These are phyloP conservation scores for Volucella inanis DNA, from an alignment of 2,888 invertebrate genomes.

Conservation along the genomic window DNA sequence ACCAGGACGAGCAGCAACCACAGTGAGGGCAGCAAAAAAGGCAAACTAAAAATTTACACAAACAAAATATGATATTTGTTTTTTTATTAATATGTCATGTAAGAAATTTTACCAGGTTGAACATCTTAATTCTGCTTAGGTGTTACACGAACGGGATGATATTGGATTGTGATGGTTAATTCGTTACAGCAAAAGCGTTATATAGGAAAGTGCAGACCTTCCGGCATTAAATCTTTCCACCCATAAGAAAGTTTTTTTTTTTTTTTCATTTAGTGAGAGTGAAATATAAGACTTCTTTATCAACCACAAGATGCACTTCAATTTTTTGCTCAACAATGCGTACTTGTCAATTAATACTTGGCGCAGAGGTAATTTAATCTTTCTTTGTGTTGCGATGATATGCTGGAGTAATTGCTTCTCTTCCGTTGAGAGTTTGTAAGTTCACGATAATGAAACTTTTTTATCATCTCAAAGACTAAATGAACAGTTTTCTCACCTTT, in stretches of 20 bases:
- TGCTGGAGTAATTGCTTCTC: neutral
- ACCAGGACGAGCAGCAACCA: constrained; percentile 50
- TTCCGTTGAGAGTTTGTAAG: too few species aligned
- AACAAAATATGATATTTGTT: neutral
- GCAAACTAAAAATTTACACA: constrained; percentile 11
- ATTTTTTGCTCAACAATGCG: neutral
- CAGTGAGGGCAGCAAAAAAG: constrained; percentile 23
- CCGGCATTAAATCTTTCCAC: constrained; percentile 19
- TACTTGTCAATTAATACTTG: neutral
- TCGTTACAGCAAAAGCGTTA: constrained; percentile 5
- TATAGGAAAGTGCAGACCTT: constrained; percentile 22
- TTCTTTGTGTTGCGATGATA: neutral
- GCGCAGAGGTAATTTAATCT: constrained; percentile 24
- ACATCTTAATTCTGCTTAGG: constrained; percentile 32
- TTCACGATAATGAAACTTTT: too few species aligned
- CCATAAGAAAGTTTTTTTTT: constrained; percentile 20
- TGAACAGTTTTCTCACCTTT: too few species aligned
- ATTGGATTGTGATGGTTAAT: constrained; percentile 38
- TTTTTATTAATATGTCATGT: too few species aligned
- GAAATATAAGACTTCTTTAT: constrained; percentile 45
- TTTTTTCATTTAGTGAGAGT: constrained; percentile 37
- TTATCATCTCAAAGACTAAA: too few species aligned
- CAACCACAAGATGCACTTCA: constrained; percentile 25
- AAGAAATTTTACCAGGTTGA: constrained; percentile 27
- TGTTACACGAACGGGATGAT: constrained; percentile 7